Conservation (phyloP, 2,888 invertebrate species). For the Dolichomitus sp. region DNA sequence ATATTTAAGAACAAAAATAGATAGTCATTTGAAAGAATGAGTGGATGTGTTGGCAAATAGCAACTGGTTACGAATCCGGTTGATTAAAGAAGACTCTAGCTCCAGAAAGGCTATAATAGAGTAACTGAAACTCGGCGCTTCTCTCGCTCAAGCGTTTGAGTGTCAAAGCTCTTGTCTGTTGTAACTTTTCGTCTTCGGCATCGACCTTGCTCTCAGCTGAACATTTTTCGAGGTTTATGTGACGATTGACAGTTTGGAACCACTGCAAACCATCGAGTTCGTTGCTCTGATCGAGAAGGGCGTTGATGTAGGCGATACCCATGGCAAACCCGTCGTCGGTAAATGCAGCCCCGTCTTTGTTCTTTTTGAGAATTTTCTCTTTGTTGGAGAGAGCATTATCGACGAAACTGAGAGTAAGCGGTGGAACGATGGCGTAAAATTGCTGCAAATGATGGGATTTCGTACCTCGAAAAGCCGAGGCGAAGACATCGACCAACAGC, state of each 20-base stretch:
- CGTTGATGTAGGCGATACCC: conserved; percentile 97
- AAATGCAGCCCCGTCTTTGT: conserved; percentile 95
- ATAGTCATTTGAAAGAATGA: too few species aligned
- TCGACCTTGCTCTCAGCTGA: conserved; percentile 87
- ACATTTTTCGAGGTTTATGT: conserved; percentile 90
- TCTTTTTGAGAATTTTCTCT: conserved; percentile 97
- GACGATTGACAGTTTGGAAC: conserved; percentile 95
- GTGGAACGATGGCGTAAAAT: conserved; percentile 97
- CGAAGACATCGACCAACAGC: conserved; percentile 97
- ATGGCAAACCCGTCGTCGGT: conserved; percentile 99
- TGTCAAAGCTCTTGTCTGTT: conserved; percentile 96
- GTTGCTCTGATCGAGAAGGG: conserved; percentile 93
- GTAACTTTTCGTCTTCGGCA: conserved; percentile 94
- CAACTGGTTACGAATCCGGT: conserved; percentile 73
- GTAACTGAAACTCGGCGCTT: conserved; percentile 92
- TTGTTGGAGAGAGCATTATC: conserved; percentile 97
- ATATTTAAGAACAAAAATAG: background rate
- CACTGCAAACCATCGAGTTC: conserved; percentile 98
- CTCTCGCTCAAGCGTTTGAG: conserved; percentile 91
- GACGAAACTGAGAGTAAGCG: conserved; percentile 97
- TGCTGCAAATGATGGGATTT: conserved; percentile 96
- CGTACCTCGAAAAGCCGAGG: conserved; percentile 93
- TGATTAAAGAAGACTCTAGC: conserved; percentile 97
- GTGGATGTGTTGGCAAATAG: too few species aligned
- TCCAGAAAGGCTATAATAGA: conserved; percentile 97